These are phyloP conservation scores for Clarias fuscus DNA, from an alignment of 2,797 vertebrate species.

Conservation along the genomic window DNA sequence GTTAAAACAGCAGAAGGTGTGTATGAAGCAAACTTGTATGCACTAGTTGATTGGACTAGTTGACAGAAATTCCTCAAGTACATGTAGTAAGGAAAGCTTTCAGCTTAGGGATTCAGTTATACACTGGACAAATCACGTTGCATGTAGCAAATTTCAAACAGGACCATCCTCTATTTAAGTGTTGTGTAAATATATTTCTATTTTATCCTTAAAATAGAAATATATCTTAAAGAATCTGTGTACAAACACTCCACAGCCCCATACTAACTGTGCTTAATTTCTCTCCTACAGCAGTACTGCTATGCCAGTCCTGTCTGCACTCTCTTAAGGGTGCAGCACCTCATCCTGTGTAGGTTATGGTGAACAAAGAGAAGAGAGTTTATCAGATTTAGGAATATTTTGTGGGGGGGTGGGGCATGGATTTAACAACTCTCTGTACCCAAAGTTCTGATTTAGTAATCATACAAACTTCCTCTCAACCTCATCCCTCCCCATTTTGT, in stretches of 20 bases:
- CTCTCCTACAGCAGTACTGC: conserved; percentile 99
- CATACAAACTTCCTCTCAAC: conserved; percentile 9
- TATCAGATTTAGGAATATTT: conserved; percentile 53
- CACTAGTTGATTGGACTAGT: background rate
- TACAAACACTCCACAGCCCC: conserved; percentile 99
- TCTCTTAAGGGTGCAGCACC: conserved; percentile 99
- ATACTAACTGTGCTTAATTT: conserved; percentile 99
- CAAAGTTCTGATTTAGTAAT: conserved; percentile 20
- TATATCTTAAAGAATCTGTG: conserved; percentile 83
- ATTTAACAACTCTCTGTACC: conserved; percentile 40
- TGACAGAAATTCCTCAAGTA: background rate
- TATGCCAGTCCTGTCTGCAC: conserved; percentile 99
- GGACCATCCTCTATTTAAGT: conserved; percentile 85
- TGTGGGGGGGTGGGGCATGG: conserved; percentile 28
- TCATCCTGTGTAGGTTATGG: conserved; percentile 99
- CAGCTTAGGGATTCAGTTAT: conserved; percentile 56
- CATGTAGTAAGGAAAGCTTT: conserved; percentile 2
- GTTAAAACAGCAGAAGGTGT: background rate
- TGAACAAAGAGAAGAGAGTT: conserved; percentile 89
- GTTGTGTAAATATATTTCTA: conserved; percentile 83
- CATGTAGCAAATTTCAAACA: conserved; percentile 74
- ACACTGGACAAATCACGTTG: conserved; percentile 60
- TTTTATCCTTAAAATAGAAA: conserved; percentile 82
- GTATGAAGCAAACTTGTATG: background rate
- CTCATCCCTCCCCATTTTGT: conserved; percentile 14